Evolutionary conservation across 2,888 invertebrate genomes (phyloP).

Genomic region (Eurytoma adleriae): DNA sequence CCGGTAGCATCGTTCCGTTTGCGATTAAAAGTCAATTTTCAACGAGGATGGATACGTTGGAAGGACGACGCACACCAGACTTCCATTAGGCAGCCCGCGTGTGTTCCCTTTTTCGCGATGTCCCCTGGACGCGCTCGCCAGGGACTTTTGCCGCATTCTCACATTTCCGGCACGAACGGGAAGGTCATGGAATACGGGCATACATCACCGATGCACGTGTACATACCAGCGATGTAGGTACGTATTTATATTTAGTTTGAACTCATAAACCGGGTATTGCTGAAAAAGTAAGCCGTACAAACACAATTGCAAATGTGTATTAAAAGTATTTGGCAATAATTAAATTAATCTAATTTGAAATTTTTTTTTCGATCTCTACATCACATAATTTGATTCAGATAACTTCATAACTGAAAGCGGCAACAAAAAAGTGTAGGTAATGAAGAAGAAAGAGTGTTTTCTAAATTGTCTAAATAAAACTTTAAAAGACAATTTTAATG

Average conservation of each 20-base stretch:
- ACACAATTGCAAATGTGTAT: no score
- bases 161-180: slow-evolving; percentile 64
- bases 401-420: not conserved
- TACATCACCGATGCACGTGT: slow-evolving; percentile 18
- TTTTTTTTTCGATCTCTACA: no score
- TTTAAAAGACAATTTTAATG: no score
- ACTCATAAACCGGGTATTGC: not conserved
- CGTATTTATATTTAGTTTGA: slow-evolving; percentile 64
- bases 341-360: no score
- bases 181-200: slow-evolving; percentile 62
- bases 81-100: slow-evolving; percentile 35
- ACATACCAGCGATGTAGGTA: slow-evolving; percentile 14
- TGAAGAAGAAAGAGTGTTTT: not conserved
- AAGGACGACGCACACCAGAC: slow-evolving; percentile 13
- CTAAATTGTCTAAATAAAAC: not conserved
- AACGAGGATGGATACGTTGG: not conserved
- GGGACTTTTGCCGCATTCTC: slow-evolving; percentile 43
- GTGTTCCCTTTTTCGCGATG: slow-evolving; percentile 32
- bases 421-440: not conserved
- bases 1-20: not conserved
- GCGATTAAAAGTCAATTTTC: slow-evolving; percentile 40
- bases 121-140: slow-evolving; percentile 1
- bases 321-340: no score
- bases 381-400: no score
- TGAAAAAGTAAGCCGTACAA: no score